Conservation (phyloP, 2,113 vertebrate species). For the Lepisosteus oculatus region DNA sequence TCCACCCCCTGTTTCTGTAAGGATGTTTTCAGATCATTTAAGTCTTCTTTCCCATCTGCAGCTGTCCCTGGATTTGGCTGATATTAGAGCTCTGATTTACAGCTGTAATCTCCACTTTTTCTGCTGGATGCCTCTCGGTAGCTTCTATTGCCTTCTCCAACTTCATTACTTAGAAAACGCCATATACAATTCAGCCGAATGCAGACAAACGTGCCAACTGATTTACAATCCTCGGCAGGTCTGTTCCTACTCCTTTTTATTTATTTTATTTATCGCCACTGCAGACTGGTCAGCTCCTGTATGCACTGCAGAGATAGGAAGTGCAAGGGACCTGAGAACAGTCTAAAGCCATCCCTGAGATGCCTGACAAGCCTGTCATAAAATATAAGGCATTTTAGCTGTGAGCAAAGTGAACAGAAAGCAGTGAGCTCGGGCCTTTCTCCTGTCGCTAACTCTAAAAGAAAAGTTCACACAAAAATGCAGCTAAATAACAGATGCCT, state of each 20-base stretch:
- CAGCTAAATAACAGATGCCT: too few species aligned
- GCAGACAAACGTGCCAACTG: background rate
- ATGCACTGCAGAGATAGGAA: background rate
- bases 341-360: background rate
- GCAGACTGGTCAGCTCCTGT: background rate
- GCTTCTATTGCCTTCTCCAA: background rate
- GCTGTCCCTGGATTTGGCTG: background rate
- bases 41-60: background rate
- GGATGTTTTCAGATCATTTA: background rate
- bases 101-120: conserved; percentile 11
- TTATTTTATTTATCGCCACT: conserved; percentile 1
- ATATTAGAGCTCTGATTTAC: conserved; percentile 9
- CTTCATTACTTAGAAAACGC: conserved; percentile 6
- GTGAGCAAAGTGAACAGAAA: too few species aligned
- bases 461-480: too few species aligned
- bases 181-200: background rate
- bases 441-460: too few species aligned
- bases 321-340: too few species aligned
- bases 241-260: background rate
- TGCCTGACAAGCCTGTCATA: background rate
- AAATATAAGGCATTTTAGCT: too few species aligned
- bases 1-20: background rate
- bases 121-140: background rate
- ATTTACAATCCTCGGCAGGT: background rate
- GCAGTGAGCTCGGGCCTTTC: too few species aligned